A percentile compares a stretch with the other conserved stretches of the same genome.
These are phyloP conservation scores for Sarcophaga carnaria DNA, from an alignment of 2,888 invertebrate genomes.

Conservation along the genomic window DNA sequence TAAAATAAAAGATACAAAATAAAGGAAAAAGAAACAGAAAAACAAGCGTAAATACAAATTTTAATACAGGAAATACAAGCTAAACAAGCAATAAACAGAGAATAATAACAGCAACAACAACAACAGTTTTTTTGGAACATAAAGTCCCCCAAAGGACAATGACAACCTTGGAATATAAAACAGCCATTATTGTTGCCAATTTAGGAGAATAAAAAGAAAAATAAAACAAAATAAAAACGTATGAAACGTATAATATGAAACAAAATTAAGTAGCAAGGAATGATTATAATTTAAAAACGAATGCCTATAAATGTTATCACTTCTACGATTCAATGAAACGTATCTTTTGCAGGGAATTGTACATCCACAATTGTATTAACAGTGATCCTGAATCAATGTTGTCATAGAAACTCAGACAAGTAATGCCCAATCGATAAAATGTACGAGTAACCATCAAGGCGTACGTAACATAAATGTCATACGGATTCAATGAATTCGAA, in stretches of 20 bases:
- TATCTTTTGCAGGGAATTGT: too few relatives aligned
- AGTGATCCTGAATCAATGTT: too few relatives aligned
- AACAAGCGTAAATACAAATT: too few relatives aligned
- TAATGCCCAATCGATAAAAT: too few relatives aligned
- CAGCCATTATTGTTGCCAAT: not conserved
- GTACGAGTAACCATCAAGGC: too few relatives aligned
- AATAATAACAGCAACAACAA: not conserved
- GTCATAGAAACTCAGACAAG: too few relatives aligned
- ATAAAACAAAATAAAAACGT: not conserved
- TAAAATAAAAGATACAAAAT: not conserved
- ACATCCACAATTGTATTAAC: too few relatives aligned
- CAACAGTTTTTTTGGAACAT: not conserved
- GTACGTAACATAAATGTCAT: too few relatives aligned
- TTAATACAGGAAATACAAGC: not conserved
- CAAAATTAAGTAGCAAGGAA: not conserved
- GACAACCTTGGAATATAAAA: constrained; percentile 32
- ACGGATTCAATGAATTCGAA: too few relatives aligned
- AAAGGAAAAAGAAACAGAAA: not conserved
- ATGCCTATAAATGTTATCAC: too few relatives aligned
- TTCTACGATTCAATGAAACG: too few relatives aligned
- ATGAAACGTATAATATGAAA: not conserved
- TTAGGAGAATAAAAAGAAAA: not conserved
- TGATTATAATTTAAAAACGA: not conserved
- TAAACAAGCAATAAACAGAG: not conserved
- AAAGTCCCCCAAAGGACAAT: constrained; percentile 15